These are phyloP conservation scores for Rynchops niger DNA, from an alignment of 2,113 vertebrate species.

Conservation along the genomic window DNA sequence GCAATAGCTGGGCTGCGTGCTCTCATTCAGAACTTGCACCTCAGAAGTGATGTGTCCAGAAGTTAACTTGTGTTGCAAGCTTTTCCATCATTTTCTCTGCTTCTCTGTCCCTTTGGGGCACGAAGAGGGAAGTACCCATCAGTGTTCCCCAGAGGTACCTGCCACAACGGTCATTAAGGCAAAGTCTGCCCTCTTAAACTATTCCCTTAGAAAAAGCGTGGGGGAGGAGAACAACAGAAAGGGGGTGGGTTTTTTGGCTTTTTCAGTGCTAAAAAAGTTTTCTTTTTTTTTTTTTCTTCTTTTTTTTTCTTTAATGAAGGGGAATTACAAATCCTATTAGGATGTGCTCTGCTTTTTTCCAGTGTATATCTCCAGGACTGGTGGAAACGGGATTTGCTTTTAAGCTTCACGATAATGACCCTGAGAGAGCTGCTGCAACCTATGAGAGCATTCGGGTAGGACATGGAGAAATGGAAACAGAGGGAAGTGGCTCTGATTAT, in stretches of 20 bases:
- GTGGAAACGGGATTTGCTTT: slow-evolving; percentile 97
- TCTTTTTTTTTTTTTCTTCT: neutral
- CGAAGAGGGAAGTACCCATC: neutral
- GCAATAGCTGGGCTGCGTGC: neutral
- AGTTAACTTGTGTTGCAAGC: neutral
- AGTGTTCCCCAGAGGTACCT: neutral
- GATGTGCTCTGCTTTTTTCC: slow-evolving; percentile 63
- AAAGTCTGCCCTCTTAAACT: neutral
- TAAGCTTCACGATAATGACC: slow-evolving; percentile 89
- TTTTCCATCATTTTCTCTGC: neutral
- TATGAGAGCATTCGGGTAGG: slow-evolving; percentile 94
- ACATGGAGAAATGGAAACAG: neutral
- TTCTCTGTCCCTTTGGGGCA: neutral
- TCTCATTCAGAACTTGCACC: neutral
- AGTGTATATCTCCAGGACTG: slow-evolving; percentile 95
- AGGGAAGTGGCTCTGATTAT: neutral
- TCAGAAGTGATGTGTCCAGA: neutral
- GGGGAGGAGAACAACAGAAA: neutral
- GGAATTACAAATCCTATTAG: slow-evolving; percentile 52
- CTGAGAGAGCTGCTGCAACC: slow-evolving; percentile 89
- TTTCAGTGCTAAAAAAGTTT: neutral
- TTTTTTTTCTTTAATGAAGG: neutral
- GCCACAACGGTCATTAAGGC: neutral
- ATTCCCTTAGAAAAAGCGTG: neutral
- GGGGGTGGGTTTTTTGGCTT: accelerated